phyloP scores from a whole-genome alignment of 2,113 vertebrate species.

The Gnathonemus echidnorhynchus region DNA sequence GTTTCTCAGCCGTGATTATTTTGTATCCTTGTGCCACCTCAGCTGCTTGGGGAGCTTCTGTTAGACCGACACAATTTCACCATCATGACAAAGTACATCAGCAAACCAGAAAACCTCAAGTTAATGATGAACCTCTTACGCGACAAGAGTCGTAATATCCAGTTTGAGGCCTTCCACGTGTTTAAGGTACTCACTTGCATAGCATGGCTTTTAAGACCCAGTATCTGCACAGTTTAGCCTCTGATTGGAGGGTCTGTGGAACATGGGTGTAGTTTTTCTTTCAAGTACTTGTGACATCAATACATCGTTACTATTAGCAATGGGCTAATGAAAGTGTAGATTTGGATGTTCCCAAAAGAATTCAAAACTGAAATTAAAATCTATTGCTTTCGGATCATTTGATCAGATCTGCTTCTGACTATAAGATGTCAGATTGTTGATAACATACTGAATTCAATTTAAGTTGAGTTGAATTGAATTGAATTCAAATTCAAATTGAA shows the following conservation, averaged over 20 bases:
- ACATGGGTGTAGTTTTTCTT: background rate
- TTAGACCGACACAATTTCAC: slow-evolving; percentile 79
- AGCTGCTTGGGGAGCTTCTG: slow-evolving; percentile 76
- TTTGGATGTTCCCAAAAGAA: background rate
- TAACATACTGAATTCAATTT: background rate
- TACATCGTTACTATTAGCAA: background rate
- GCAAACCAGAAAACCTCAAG: slow-evolving; percentile 80
- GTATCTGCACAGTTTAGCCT: background rate
- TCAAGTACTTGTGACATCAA: background rate
- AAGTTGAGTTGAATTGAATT: no score
- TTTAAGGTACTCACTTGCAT: slow-evolving; percentile 64
- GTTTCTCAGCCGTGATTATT: background rate
- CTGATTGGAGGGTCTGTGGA: background rate
- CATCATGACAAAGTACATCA: slow-evolving; percentile 81
- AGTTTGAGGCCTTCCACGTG: slow-evolving; percentile 81
- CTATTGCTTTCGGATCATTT: background rate
- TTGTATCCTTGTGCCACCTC: slow-evolving; percentile 19
- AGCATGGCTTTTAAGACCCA: background rate
- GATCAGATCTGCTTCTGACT: background rate
- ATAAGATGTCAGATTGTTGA: background rate
- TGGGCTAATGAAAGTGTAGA: background rate
- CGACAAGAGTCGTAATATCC: slow-evolving; percentile 80
- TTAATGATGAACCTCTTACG: slow-evolving; percentile 80
- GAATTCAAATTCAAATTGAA: background rate
- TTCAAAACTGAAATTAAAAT: background rate